Conservation (phyloP, 2,888 invertebrate species). For the Melitaea athalia region DNA sequence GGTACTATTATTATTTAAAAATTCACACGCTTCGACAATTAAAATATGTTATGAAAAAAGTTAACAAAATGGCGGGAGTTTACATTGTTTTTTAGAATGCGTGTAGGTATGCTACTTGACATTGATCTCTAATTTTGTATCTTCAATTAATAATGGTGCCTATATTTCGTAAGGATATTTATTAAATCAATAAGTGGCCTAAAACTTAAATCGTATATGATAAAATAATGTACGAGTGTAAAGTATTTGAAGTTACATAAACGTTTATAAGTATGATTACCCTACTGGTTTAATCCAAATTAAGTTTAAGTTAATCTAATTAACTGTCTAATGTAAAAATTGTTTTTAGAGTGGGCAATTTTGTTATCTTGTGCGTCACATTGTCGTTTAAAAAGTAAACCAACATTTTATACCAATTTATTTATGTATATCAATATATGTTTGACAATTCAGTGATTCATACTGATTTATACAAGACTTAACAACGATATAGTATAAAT, state of each 20-base stretch:
- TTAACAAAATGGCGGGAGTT: background rate
- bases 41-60: background rate
- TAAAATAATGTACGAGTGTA: background rate
- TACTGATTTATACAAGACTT: background rate
- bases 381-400: too few species aligned
- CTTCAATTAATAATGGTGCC: slow-evolving; percentile 7
- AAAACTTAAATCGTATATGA: background rate
- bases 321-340: too few species aligned
- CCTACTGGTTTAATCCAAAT: too few species aligned
- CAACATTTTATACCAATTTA: too few species aligned
- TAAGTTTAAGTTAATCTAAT: too few species aligned
- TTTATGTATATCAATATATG: background rate
- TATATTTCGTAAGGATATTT: slow-evolving; percentile 10
- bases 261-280: background rate
- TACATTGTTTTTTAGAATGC: background rate
- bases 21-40: background rate
- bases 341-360: too few species aligned
- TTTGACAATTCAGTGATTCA: background rate
- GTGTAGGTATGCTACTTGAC: background rate
- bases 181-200: slow-evolving; percentile 4
- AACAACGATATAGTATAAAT: background rate
- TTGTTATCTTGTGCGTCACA: too few species aligned
- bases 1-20: background rate
- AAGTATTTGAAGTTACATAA: background rate
- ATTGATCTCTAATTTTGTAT: slow-evolving; percentile 6